phyloP scores from a whole-genome alignment of 2,113 vertebrate species.

The Phylloscopus trochiloides region DNA sequence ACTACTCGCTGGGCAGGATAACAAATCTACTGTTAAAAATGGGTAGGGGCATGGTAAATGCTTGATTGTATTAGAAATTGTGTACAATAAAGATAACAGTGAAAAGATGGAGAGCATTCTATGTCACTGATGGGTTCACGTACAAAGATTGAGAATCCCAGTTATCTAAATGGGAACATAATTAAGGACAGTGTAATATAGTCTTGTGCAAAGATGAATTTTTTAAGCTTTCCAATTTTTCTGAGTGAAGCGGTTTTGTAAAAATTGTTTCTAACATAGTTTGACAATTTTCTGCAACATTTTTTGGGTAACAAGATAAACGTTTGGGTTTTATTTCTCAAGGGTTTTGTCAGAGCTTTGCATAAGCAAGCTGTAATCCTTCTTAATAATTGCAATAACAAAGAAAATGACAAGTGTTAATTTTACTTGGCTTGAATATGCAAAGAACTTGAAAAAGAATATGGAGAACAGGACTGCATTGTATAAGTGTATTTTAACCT shows the following conservation, averaged over 20 bases:
- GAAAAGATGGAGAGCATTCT: slow-evolving; percentile 42
- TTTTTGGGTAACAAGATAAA: slow-evolving; percentile 63
- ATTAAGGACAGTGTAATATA: slow-evolving; percentile 59
- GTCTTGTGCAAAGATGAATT: slow-evolving; percentile 68
- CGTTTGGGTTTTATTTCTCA: slow-evolving; percentile 50
- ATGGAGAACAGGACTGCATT: slow-evolving; percentile 73
- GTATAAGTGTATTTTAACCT: slow-evolving; percentile 89
- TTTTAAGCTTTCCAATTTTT: slow-evolving; percentile 72
- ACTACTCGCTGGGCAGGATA: slow-evolving; percentile 64
- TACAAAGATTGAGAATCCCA: slow-evolving; percentile 50
- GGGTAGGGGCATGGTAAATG: slow-evolving; percentile 36
- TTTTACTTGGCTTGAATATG: slow-evolving; percentile 77
- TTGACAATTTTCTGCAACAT: slow-evolving; percentile 59
- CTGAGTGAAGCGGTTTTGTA: slow-evolving; percentile 75
- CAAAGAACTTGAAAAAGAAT: slow-evolving; percentile 67
- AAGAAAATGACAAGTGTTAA: slow-evolving; percentile 71
- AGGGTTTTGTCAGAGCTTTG: slow-evolving; percentile 64
- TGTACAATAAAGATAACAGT: slow-evolving; percentile 53
- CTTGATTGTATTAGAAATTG: slow-evolving; percentile 51
- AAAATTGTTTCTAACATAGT: slow-evolving; percentile 72
- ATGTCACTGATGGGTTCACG: slow-evolving; percentile 6
- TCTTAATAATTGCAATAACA: slow-evolving; percentile 84
- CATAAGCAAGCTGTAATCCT: slow-evolving; percentile 61
- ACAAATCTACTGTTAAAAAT: slow-evolving; percentile 51
- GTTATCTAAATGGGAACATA: slow-evolving; percentile 51